Evolutionary conservation across 2,888 invertebrate genomes (phyloP).

Genomic region (Stegana nigrithorax): DNA sequence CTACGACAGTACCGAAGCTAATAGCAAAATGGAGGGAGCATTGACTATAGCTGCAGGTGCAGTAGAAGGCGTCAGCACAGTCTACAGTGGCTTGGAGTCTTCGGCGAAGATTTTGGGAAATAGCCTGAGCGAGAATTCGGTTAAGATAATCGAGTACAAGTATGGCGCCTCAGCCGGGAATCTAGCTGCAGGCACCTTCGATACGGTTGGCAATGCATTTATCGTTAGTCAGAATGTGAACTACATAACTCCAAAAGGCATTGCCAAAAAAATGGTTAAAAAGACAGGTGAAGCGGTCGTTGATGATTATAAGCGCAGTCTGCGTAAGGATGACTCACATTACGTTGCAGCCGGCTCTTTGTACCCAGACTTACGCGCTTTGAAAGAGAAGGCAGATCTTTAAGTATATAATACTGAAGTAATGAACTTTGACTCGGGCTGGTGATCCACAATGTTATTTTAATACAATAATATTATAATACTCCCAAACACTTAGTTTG

Average conservation of each 20-base stretch:
- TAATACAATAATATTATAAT: no score
- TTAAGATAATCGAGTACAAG: constrained; percentile 80
- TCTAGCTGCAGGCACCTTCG: constrained; percentile 75
- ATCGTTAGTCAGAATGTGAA: constrained; percentile 75
- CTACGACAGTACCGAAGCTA: constrained; percentile 71
- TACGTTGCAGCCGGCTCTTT: constrained; percentile 61
- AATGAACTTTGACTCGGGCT: no score
- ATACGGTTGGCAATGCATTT: constrained; percentile 78
- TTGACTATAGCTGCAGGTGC: constrained; percentile 79
- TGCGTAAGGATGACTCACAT: constrained; percentile 49
- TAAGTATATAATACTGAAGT: background rate
- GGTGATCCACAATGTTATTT: no score
- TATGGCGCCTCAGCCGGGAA: constrained; percentile 78
- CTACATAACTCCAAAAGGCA: constrained; percentile 76
- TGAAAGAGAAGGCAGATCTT: constrained; percentile 42
- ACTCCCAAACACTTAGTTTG: no score
- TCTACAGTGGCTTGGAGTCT: constrained; percentile 78
- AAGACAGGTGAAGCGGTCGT: constrained; percentile 73
- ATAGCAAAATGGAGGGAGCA: constrained; percentile 71
- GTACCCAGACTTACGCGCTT: constrained; percentile 63
- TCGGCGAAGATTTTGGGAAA: constrained; percentile 77
- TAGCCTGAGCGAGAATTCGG: constrained; percentile 78
- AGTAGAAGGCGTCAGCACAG: constrained; percentile 77
- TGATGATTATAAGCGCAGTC: constrained; percentile 63
- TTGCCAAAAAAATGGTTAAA: constrained; percentile 75